These are phyloP conservation scores for Asteroscopus sphinx DNA, from an alignment of 2,888 invertebrate genomes.

Conservation along the genomic window DNA sequence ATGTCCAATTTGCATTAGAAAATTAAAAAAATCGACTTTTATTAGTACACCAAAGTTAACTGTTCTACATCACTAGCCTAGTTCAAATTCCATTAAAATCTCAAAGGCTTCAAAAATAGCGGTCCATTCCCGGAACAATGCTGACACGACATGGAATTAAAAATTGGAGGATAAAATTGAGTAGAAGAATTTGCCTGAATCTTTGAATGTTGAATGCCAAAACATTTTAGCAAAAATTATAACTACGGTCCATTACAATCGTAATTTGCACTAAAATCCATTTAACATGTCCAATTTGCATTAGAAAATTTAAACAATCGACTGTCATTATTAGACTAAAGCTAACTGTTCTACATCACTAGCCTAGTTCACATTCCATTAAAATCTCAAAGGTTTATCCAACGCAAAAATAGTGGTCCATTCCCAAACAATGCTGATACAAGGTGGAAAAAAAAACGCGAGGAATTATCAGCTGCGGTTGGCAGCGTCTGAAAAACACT, in stretches of 20 bases:
- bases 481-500: constrained; percentile 19
- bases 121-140: constrained; percentile 31
- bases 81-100: constrained; percentile 24
- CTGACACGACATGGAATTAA: constrained; percentile 16
- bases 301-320: constrained; percentile 27
- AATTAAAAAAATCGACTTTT: constrained; percentile 19
- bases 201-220: too few species aligned
- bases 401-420: constrained; percentile 23
- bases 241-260: too few species aligned
- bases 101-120: constrained; percentile 30
- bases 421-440: constrained; percentile 29
- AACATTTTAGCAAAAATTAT: too few species aligned
- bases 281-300: constrained; percentile 5
- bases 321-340: constrained; percentile 10
- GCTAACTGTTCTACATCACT: constrained; percentile 10
- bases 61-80: constrained; percentile 9
- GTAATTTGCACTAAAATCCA: too few species aligned
- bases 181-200: too few species aligned
- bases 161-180: background rate
- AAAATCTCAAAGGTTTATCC: constrained; percentile 17
- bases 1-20: constrained; percentile 16
- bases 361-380: constrained; percentile 23
- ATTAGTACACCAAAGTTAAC: constrained; percentile 14
- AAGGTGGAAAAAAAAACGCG: constrained; percentile 16
- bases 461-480: constrained; percentile 16